phyloP scores from a whole-genome alignment of 2,797 vertebrate species.

The Cynopterus sphinx region DNA sequence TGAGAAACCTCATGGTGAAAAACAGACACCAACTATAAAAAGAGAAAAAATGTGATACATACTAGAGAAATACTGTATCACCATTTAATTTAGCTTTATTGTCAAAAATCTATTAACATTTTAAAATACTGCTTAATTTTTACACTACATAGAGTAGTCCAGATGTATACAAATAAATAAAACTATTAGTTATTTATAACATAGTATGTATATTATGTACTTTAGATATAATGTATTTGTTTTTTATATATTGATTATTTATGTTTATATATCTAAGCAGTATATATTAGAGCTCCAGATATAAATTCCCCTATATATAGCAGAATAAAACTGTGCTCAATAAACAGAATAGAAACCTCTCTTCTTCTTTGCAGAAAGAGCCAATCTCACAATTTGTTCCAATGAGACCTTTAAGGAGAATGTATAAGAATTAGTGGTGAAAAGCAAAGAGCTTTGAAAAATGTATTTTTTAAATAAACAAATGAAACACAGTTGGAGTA shows the following conservation, averaged over 20 bases:
- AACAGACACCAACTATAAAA: conserved; percentile 55
- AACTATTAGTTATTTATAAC: background rate
- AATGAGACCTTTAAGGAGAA: background rate
- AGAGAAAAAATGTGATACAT: conserved; percentile 31
- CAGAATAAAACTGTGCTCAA: background rate
- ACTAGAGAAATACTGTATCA: background rate
- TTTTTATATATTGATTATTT: conserved; percentile 30
- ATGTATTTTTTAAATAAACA: background rate
- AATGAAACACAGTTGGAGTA: background rate
- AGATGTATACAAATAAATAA: background rate
- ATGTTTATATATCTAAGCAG: conserved; percentile 53
- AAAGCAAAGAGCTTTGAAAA: conserved; percentile 25
- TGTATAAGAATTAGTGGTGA: background rate
- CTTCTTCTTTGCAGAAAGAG: conserved; percentile 14
- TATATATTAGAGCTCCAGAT: background rate
- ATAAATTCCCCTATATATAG: conserved; percentile 42
- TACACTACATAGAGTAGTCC: background rate
- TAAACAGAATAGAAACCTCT: conserved; percentile 38
- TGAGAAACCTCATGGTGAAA: conserved; percentile 66
- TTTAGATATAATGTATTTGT: background rate
- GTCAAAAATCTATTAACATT: background rate
- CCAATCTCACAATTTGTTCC: background rate
- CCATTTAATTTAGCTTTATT: conserved; percentile 21
- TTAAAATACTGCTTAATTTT: conserved; percentile 51
- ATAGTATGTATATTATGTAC: background rate